Percentiles rank a stretch among this genome's conserved stretches.
These are phyloP conservation scores for Metaphire vulgaris DNA, from an alignment of 1,140 invertebrate species.

Conservation along the genomic window DNA sequence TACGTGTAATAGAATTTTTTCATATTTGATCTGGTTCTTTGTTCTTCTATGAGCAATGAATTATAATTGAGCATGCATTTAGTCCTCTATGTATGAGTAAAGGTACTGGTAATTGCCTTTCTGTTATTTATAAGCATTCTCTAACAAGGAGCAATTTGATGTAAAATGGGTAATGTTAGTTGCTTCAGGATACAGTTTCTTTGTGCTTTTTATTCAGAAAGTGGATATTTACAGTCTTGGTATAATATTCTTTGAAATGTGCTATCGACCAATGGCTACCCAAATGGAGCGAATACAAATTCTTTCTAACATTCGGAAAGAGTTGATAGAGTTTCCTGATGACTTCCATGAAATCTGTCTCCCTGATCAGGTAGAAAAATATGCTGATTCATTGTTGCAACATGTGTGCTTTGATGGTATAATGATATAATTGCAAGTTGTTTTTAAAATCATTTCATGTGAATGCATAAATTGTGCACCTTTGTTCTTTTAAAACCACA, in stretches of 20 bases:
- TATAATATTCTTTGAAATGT: slow-evolving; percentile 66
- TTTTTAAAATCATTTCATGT: not conserved
- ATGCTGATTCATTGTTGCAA: slow-evolving; percentile 6
- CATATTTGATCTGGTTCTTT: too few species aligned
- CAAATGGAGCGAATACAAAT: slow-evolving; percentile 81
- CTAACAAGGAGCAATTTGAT: too few species aligned
- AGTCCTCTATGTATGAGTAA: too few species aligned
- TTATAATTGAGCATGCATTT: too few species aligned
- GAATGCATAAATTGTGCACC: not conserved
- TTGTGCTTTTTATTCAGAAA: too few species aligned
- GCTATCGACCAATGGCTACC: slow-evolving; percentile 70
- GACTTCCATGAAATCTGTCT: slow-evolving; percentile 55
- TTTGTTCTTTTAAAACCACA: not conserved
- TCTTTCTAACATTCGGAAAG: slow-evolving; percentile 62
- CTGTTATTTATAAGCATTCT: too few species aligned
- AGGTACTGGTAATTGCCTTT: too few species aligned
- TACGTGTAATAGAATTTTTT: too few species aligned
- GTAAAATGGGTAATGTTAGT: too few species aligned
- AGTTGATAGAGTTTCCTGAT: slow-evolving; percentile 63
- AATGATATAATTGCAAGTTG: not conserved
- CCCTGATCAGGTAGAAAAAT: slow-evolving; percentile 38
- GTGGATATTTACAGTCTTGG: slow-evolving; percentile 64
- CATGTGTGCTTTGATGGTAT: slow-evolving; percentile 15
- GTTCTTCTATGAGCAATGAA: too few species aligned
- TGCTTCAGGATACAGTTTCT: too few species aligned